Evolutionary conservation across 2,797 vertebrate genomes (phyloP).

Genomic region (Limosa lapponica): DNA sequence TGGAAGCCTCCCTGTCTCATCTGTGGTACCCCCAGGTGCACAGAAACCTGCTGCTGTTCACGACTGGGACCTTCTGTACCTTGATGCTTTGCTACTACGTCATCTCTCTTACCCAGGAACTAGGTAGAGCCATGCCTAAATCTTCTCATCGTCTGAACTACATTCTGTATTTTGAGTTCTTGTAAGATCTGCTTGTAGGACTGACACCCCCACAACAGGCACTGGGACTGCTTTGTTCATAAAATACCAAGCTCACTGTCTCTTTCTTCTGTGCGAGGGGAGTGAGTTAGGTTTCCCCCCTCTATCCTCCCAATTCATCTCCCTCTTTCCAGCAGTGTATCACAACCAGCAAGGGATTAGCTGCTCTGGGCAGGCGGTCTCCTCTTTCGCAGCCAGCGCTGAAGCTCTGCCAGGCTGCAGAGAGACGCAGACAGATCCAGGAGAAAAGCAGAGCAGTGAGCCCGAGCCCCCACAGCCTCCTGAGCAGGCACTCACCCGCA

Average conservation of each 20-base stretch:
- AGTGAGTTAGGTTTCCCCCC: neutral
- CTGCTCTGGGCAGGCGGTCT: neutral
- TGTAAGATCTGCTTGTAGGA: neutral
- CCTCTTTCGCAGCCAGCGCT: neutral
- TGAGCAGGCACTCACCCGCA: rapidly evolving
- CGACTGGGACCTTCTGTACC: neutral
- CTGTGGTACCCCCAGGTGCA: neutral
- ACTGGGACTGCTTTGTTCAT: neutral
- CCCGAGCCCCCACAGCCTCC: neutral
- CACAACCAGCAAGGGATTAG: neutral
- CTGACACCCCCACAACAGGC: neutral
- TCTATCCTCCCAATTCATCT: rapidly evolving
- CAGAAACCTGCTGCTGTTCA: neutral
- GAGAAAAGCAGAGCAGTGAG: neutral
- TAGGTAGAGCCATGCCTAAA: neutral
- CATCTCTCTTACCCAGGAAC: neutral
- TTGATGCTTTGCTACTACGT: neutral
- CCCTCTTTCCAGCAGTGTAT: neutral
- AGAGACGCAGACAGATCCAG: rapidly evolving
- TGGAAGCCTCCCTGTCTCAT: neutral
- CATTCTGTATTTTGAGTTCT: neutral
- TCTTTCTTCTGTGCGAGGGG: neutral
- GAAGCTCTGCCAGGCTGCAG: neutral
- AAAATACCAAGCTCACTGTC: neutral
- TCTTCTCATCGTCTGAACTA: neutral